These are phyloP conservation scores for Drosophila pandora DNA, from an alignment of 1,140 invertebrate species.

Conservation along the genomic window DNA sequence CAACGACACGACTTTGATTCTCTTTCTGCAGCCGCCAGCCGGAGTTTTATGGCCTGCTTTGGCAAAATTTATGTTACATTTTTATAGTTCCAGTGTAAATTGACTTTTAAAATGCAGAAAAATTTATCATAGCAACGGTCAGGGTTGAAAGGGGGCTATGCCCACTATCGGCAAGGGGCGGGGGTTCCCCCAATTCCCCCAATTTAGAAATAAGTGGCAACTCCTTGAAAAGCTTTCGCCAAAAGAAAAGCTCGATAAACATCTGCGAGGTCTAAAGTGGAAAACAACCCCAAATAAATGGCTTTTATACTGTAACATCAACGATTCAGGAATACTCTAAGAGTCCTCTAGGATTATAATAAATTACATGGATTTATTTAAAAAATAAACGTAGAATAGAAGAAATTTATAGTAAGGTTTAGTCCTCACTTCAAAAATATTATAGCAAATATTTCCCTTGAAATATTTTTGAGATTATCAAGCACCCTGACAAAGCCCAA, in stretches of 20 bases:
- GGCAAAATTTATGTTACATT: constrained; percentile 80
- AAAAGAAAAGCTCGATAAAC: constrained; percentile 46
- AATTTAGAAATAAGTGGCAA: constrained; percentile 53
- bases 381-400: no score
- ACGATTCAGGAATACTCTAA: constrained; percentile 11
- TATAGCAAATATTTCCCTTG: no score
- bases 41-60: constrained; percentile 78
- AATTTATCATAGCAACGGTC: constrained; percentile 73
- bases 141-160: not conserved
- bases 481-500: not conserved
- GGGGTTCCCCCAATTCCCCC: constrained; percentile 31
- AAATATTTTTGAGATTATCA: not conserved
- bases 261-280: constrained; percentile 44
- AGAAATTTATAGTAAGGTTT: no score
- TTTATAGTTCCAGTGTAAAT: constrained; percentile 82
- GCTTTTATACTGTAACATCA: not conserved
- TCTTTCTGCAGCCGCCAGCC: constrained; percentile 28
- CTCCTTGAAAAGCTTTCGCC: constrained; percentile 50
- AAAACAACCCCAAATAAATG: constrained; percentile 48
- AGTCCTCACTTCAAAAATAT: no score
- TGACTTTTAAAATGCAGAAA: constrained; percentile 80
- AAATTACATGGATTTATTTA: not conserved
- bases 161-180: not conserved
- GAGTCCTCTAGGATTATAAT: no score
- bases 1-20: constrained; percentile 68